Evolutionary conservation across 2,888 invertebrate genomes (phyloP).

Genomic region (Luperina testacea): DNA sequence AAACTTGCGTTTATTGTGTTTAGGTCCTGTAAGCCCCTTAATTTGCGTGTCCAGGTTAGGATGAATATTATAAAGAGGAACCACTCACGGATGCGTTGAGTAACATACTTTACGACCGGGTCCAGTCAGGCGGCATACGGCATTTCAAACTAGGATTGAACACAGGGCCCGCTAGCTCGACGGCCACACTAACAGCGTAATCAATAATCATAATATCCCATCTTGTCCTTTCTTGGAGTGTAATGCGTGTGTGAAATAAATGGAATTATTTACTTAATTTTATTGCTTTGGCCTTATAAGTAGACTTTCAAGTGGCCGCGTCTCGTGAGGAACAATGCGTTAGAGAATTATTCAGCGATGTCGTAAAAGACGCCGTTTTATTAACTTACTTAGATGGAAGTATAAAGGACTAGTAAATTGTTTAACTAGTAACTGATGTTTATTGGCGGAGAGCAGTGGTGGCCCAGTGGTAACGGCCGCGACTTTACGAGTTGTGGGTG

Average conservation of each 20-base stretch:
- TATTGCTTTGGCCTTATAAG: conserved; percentile 47
- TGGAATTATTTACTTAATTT: conserved; percentile 46
- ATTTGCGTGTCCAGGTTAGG: conserved; percentile 30
- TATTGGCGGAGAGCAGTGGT: not conserved
- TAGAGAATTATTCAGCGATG: conserved; percentile 32
- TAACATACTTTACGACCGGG: conserved; percentile 76
- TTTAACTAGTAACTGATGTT: not conserved
- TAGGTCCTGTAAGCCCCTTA: not conserved
- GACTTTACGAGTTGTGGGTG: not conserved
- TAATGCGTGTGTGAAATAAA: conserved; percentile 39
- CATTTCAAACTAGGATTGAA: conserved; percentile 78
- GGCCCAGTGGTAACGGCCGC: not conserved
- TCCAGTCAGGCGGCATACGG: conserved; percentile 79
- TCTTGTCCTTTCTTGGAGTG: conserved; percentile 54
- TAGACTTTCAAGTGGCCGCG: conserved; percentile 32
- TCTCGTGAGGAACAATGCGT: conserved; percentile 37
- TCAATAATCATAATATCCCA: conserved; percentile 65
- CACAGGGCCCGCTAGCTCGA: conserved; percentile 65
- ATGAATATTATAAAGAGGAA: conserved; percentile 67
- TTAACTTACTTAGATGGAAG: not conserved
- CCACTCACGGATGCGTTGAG: conserved; percentile 75
- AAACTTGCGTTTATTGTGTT: no score
- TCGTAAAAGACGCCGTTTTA: conserved; percentile 36
- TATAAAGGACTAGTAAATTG: conserved; percentile 4
- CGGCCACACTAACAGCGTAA: conserved; percentile 54